Evolutionary conservation across 2,113 vertebrate species (phyloP), one percentile per base, ranked within the genome.

Genomic region (Cinclus mexicanus): DNA sequence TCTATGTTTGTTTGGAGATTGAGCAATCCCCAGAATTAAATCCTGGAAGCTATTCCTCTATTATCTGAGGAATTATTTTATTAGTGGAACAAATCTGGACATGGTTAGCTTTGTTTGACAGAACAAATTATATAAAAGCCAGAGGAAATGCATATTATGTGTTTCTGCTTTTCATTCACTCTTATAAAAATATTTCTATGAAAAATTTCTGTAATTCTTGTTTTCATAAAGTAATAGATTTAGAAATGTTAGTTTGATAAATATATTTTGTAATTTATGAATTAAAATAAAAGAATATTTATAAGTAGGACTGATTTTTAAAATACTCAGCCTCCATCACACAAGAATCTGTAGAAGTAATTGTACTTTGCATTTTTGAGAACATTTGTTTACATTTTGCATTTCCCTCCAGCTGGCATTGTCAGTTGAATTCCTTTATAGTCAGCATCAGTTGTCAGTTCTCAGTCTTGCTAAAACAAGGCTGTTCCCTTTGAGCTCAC

Each of bases 1-100:
- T 89, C 25, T 75, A 2, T 59, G 60, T 60, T 90, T 89, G 8
- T 80, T 79, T 79, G 35, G 41, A 71, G 33, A 68, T 76, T 94
- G 29, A 85, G 78, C 50, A 89, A 90, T 85, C 50, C 28, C 59
- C 4, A 25, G 37, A 79, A 69, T 83, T 85, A 83, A 93, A 61
- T 77, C 25, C 84, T 94, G 65, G 81, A 95, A 79, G 57, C 25
- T 85, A 46, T 76, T 93, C 14, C 14, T 7, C 72, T 68, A 65
- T 93, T 93, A 95, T 87, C 70, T 89, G 60, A 87, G 57, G 53
- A 87, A 89, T 75, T 92, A 59, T 78, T 92, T 94, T 94, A 92
- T 87, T 84, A 91, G 87, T 91, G 89, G 87, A 95, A 94, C 52
- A 92, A 92, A 94, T 84, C 83, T 95, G 91, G 83, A 91, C 1